Base-by-base conservation (phyloP, 1,140 invertebrate species). In the Nephotettix cincticeps region DNA sequence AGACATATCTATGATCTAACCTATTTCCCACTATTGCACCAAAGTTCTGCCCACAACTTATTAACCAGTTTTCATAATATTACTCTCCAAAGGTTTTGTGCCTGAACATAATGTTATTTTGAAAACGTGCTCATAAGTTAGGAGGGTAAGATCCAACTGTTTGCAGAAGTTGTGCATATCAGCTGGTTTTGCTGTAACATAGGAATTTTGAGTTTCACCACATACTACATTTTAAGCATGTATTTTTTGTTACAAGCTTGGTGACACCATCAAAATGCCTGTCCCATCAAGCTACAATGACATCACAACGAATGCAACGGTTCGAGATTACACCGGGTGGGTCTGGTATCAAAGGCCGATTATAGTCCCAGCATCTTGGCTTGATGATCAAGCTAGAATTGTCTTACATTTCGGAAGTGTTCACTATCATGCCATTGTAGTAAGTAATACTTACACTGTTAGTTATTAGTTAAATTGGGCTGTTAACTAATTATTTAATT, bases 211-310 rank as follows among this genome's bases (percentile, higher is more conserved):
- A n/a, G n/a, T n/a, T n/a, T n/a, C n/a, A n/a, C n/a, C n/a, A n/a
- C n/a, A n/a, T n/a, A n/a, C n/a, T n/a, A n/a, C n/a, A n/a, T n/a
- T n/a, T n/a, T n/a, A n/a, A n/a, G n/a, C n/a, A n/a, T n/a, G 21
- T 51, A 3, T 19, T 74, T 83, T 82, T n/a, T 40, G 1, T 4
- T 80, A 14, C 75, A 87, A 85, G 83, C n/a, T 81, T 19, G 83
- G 80, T 14, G 79, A 85, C 40, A 81, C 85, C 14, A 89, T 89
- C 25, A 40, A 73, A 3, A 76, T 76, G 71, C 96, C 97, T 19
- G 96, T 99, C 14, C 97, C 97, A 0, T 89, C 94, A 0, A 97
- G 94, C 75, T 99, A 93, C 83, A 99, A 99, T 80, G 97, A 99
- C 77, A 87, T 99, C 13, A 94, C 94, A 0, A 89, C 92, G 72